Evolutionary conservation across 1,140 invertebrate genomes (phyloP), one percentile per base, ranked within the genome.

Genomic region (Drosophila rhopaloa): DNA sequence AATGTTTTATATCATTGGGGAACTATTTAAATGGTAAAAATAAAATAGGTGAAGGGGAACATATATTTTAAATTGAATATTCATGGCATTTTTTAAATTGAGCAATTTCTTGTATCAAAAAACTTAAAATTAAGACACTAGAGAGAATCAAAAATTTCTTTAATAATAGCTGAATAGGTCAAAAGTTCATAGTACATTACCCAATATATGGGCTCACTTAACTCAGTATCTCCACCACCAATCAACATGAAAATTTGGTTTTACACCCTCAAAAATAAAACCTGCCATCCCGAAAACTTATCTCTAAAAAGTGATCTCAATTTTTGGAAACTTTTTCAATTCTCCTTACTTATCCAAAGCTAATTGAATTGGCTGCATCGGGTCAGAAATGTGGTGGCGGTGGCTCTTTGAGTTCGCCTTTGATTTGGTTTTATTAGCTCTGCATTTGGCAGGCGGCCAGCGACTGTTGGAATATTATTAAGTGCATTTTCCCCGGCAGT

Each of bases 341-440:
- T 37, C 38, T 57, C 38, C 53, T 56, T 46, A 32, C 46, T 55
- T 50, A 60, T 37, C 44, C 43, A 38, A 61, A 40, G 55, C 71
- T 88, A 86, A 86, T 86, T 82, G 83, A 88, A 86, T 82, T 79
- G 58, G 29, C 48, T 63, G 53, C 67, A 47, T 35, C 24, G 37
- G 51, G 54, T 66, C 48, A 47, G 71, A 70, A 65, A 65, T 46
- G 40, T 37, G 38, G 38, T 62, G 59, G 53, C 38, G 48, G 43
- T 59, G 47, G 5, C 43, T 63, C 79, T 67, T 57, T 44, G 59
- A 47, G 48, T 57, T 73, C 27, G 60, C 48, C 67, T 74, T 74
- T 65, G 66, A 82, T 78, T 81, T 67, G 62, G 48, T 76, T 84
- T 76, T 72, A 77, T 84, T 81, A 63, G 58, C 68, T 51, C 46